phyloP scores from a whole-genome alignment of 2,888 invertebrate genomes.

The Ichneumon xanthorius region DNA sequence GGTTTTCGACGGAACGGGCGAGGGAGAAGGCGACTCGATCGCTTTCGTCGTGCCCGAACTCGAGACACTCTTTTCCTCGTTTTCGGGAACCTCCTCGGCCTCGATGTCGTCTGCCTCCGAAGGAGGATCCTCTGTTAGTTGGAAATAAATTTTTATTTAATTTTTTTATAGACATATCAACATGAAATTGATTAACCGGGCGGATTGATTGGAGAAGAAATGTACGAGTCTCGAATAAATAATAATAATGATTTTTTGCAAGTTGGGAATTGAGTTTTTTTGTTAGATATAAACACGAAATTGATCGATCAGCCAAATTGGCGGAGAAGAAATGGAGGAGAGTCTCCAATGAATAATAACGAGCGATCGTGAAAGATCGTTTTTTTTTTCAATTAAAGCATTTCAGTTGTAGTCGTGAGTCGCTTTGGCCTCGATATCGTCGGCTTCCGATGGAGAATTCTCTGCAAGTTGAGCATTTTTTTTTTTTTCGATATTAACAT shows the following conservation, averaged over 20 bases:
- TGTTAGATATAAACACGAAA: no score
- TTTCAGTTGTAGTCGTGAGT: background rate
- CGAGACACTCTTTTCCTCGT: conserved; percentile 27
- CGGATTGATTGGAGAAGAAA: background rate
- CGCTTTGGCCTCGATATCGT: no score
- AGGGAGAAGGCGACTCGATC: conserved; percentile 16
- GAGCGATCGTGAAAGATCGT: conserved; percentile 69
- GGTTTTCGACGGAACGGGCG: conserved; percentile 26
- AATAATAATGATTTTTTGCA: no score
- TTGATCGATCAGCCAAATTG: no score
- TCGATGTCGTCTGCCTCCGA: conserved; percentile 13
- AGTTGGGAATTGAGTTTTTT: no score
- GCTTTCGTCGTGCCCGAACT: conserved; percentile 13
- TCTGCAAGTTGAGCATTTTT: no score
- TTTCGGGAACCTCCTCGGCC: conserved; percentile 25
- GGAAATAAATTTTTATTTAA: background rate
- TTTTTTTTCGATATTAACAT: background rate
- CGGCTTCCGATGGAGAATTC: no score
- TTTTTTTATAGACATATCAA: background rate
- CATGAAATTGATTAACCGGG: background rate
- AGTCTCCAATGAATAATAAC: conserved; percentile 84
- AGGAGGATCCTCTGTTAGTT: conserved; percentile 51
- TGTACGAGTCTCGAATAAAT: conserved; percentile 74
- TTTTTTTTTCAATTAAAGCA: background rate
- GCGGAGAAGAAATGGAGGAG: no score